Base-by-base conservation (phyloP, 2,888 invertebrate genomes). In the Agrenia bidenticulata region DNA sequence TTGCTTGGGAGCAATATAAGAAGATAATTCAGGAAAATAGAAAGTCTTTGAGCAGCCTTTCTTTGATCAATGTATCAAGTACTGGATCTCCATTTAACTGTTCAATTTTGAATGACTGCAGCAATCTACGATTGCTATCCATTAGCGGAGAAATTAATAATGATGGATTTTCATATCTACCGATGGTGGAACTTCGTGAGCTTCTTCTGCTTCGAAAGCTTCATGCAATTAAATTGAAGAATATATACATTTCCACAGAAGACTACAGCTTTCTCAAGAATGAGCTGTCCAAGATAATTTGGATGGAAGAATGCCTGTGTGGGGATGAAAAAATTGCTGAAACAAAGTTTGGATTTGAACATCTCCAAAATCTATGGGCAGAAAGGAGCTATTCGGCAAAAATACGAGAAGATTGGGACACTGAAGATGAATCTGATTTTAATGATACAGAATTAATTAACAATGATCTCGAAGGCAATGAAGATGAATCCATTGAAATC, bases 21-120 rank as follows among this genome's bases (percentile, higher is more conserved):
- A 13, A 17, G 11, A 2, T 17, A 5, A 23, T 51, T 4, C 4
- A 26, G 4, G 19, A 21, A 51, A 51, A 51, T 23, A 11, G 5
- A 7, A 23, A 4, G 21, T 19, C 51, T 4, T 23, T 51, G 51
- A 51, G 19, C 19, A 13, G 15, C 4, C 51, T 51, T 11, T 51
- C 2, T 23, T 51, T 51, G 23, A 5, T 51, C 19, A 17, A 26
- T 21, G 11, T 51, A 2, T 24, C 4, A 7, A 24, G 51, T 15
- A 51, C 19, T 5, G 51, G 23, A 26, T 13, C 23, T 51, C 23
- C 51, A 15, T 51, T 51, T 7, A 21, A 51, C 51, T 51, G 51
- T 15, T 5, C 7, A 17, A 51, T 26, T 4, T 15, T 51, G 7
- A 26, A 19, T 4, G 5, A 26, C 2, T 51, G 19, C 21, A 15